Evolutionary conservation across 2,888 invertebrate species (phyloP).

Genomic region (Pachydiplax longipennis): DNA sequence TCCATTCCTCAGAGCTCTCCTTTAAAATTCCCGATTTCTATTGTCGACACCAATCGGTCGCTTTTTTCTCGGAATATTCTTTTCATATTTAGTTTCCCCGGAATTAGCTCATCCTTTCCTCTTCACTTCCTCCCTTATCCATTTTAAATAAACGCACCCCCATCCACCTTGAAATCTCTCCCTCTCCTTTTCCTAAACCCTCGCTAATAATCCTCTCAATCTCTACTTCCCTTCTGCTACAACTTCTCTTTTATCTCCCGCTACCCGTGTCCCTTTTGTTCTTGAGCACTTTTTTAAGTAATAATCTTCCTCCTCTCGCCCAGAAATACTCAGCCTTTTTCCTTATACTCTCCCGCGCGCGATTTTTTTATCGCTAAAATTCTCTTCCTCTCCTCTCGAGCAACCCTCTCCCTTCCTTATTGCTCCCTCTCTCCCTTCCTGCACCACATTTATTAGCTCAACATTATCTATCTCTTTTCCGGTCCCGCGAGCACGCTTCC

Average conservation of each 20-base stretch:
- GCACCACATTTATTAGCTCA: slow-evolving; percentile 32
- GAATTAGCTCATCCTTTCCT: background rate
- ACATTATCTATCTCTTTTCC: slow-evolving; percentile 34
- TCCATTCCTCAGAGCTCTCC: too few relatives aligned
- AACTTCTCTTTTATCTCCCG: background rate
- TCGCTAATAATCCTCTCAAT: background rate
- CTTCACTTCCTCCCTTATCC: background rate
- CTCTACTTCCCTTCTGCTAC: background rate
- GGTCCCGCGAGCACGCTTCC: slow-evolving; percentile 27
- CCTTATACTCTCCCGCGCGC: background rate
- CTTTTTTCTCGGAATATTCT: too few relatives aligned
- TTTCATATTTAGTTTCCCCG: too few relatives aligned
- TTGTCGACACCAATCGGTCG: too few relatives aligned
- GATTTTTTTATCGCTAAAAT: background rate
- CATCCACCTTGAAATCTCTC: background rate
- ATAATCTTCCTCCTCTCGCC: background rate
- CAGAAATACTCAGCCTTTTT: background rate
- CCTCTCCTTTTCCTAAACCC: background rate
- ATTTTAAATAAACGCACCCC: background rate
- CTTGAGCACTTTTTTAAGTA: background rate
- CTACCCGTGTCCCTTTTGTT: background rate
- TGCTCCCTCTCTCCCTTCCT: background rate
- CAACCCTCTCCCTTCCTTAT: background rate
- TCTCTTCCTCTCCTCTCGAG: background rate
- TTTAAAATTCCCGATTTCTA: too few relatives aligned